These are phyloP conservation scores for Eonycteris spelaea DNA, from an alignment of 2,113 vertebrate genomes.

Conservation along the genomic window DNA sequence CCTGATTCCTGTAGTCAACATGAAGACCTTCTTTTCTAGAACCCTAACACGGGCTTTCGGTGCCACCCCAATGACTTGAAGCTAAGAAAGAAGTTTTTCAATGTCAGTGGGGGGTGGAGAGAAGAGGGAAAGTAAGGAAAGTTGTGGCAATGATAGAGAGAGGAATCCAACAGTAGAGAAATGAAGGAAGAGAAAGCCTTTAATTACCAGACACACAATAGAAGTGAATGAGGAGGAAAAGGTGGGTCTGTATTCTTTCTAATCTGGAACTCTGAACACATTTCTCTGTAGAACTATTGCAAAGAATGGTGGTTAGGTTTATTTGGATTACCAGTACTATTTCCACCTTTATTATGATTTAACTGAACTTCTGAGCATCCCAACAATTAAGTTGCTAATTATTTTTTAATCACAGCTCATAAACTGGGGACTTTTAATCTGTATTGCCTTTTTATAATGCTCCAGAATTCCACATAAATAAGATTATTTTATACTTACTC, in stretches of 20 bases:
- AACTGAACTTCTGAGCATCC: constrained; percentile 10
- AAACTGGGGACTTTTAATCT: not conserved
- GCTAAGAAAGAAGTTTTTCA: constrained; percentile 30
- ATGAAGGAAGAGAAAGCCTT: not conserved
- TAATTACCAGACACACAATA: not conserved
- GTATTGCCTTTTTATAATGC: not conserved
- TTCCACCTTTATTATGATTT: not conserved
- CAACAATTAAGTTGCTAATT: not conserved
- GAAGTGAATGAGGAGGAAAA: not conserved
- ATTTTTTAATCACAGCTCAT: not conserved
- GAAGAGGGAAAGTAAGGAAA: constrained; percentile 26
- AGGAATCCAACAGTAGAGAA: not conserved
- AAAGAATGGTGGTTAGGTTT: constrained; percentile 12
- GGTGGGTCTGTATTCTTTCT: not conserved
- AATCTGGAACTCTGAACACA: constrained; percentile 10
- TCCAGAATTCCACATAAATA: constrained; percentile 13
- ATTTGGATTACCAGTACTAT: constrained; percentile 18
- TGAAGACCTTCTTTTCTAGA: constrained; percentile 46
- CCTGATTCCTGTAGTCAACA: constrained; percentile 52
- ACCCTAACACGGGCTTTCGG: not conserved
- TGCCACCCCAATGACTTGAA: not conserved
- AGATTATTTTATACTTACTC: not conserved
- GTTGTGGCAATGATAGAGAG: not conserved
- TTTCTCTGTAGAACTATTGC: constrained; percentile 37
- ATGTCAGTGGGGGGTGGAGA: constrained; percentile 5